Conservation (phyloP, 2,113 vertebrate genomes). For the Nyctereutes procyonoides region DNA sequence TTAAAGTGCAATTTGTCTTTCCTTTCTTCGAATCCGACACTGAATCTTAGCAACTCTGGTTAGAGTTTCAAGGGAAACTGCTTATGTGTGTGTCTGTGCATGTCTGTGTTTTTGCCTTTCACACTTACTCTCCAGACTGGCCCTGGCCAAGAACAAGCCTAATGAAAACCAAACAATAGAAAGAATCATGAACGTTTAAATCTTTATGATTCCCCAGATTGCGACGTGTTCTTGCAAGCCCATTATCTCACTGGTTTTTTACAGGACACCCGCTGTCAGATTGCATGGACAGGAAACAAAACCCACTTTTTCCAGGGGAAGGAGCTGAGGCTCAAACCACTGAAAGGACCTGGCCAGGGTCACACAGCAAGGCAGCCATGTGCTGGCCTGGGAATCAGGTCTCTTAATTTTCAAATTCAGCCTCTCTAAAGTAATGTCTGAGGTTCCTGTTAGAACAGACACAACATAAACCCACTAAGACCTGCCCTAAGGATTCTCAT, state of each 20-base stretch:
- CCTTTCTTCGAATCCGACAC: neutral
- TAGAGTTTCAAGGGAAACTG: neutral
- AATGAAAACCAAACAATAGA: slow-evolving; percentile 41
- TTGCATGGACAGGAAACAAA: neutral
- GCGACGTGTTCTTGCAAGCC: neutral
- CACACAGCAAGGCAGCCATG: neutral
- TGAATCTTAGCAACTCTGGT: neutral
- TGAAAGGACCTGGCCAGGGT: neutral
- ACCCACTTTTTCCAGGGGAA: neutral
- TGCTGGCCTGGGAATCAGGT: neutral
- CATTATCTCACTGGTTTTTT: neutral
- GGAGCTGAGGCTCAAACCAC: neutral
- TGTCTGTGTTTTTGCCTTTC: neutral
- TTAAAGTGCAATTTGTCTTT: neutral
- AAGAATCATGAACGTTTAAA: neutral
- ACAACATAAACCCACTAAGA: slow-evolving; percentile 28
- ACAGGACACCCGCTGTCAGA: neutral
- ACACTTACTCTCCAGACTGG: neutral
- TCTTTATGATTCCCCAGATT: neutral
- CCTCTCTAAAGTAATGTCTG: slow-evolving; percentile 24
- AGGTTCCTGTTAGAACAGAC: neutral
- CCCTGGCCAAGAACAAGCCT: neutral
- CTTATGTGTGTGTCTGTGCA: neutral
- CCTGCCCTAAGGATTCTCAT: neutral
- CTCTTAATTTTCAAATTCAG: neutral